Conservation (phyloP, 2,113 vertebrate genomes). For the Sinocyclocheilus maitianheensis region DNA sequence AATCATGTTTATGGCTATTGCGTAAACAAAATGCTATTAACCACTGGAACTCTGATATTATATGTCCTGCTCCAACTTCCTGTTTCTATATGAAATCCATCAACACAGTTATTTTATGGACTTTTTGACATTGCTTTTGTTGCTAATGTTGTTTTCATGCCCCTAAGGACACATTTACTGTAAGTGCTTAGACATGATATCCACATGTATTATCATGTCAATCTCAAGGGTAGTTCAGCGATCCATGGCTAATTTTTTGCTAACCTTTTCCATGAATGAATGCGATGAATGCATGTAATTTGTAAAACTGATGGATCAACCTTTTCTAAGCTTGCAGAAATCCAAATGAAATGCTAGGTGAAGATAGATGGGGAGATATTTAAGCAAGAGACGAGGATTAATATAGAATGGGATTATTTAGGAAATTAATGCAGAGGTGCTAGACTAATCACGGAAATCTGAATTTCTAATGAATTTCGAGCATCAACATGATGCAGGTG, state of each 20-base stretch:
- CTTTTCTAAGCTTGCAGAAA: conserved; percentile 42
- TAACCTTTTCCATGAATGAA: conserved; percentile 42
- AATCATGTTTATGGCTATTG: not conserved
- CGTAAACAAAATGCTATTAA: not conserved
- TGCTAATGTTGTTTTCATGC: not conserved
- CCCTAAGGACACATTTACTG: not conserved
- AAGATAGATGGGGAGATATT: conserved; percentile 26
- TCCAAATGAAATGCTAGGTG: conserved; percentile 33
- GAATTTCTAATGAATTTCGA: conserved; percentile 47
- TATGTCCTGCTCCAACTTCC: not conserved
- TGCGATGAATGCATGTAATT: conserved; percentile 44
- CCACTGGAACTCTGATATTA: no score
- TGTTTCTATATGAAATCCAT: not conserved
- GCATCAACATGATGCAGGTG: conserved; percentile 44
- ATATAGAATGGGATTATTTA: conserved; percentile 39
- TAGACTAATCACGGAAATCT: conserved; percentile 42
- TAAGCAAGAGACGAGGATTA: conserved; percentile 19
- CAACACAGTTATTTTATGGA: not conserved
- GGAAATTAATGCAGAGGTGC: conserved; percentile 41
- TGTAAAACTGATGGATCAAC: conserved; percentile 40
- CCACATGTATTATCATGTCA: conserved; percentile 36
- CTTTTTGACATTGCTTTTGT: not conserved
- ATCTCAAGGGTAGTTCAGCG: conserved; percentile 18
- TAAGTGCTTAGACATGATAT: conserved; percentile 27
- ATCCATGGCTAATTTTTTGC: conserved; percentile 26